Base-by-base conservation (phyloP, 2,888 invertebrate species). In the Syrphus vitripennis region DNA sequence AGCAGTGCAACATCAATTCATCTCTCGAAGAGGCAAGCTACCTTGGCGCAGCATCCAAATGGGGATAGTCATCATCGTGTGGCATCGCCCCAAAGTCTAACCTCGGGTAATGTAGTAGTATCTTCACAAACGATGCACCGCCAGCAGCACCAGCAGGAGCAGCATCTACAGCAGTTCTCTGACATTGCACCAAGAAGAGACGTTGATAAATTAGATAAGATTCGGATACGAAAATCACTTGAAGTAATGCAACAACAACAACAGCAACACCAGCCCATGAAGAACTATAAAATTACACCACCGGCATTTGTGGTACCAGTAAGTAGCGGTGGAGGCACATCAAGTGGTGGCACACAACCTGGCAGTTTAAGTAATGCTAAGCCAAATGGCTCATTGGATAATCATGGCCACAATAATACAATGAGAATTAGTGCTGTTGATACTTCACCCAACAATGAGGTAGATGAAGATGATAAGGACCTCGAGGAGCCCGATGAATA, bases 161-260 rank as follows among this genome's bases (percentile, higher is more conserved):
- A 72, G 70, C 77, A 78, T 50, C 65, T 75, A 61, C 83, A 82
- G 55, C 77, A 78, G 72, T 75, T 74, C 63, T 53, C 70, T 83
- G 81, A 76, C 84, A 89, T 69, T 67, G 83, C 74, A 67, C 87
- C 50, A 67, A 87, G 50, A 50, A 86, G 84, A 83, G 84, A 89
- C 88, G 75, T 88, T 88, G 89, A 89, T 89, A 89, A 89, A 89
- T 89, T 89, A 81, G 89, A 90, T 89, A 90, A 89, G 88, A 89
- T 89, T 87, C 90, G 90, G 71, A 90, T 91, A 89, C 90, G 90
- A 83, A 91, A 91, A 89, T 91, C 91, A 83, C 87, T 91, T 83
- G 88, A 89, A 78, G 87, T 87, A 79, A 88, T 81, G 55, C 87
- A 89, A 79, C 79, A 69, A 61, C 61, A 87, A 83, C 88, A 76